Conservation (phyloP, 2,888 invertebrate genomes). For the Synergus japonicus region DNA sequence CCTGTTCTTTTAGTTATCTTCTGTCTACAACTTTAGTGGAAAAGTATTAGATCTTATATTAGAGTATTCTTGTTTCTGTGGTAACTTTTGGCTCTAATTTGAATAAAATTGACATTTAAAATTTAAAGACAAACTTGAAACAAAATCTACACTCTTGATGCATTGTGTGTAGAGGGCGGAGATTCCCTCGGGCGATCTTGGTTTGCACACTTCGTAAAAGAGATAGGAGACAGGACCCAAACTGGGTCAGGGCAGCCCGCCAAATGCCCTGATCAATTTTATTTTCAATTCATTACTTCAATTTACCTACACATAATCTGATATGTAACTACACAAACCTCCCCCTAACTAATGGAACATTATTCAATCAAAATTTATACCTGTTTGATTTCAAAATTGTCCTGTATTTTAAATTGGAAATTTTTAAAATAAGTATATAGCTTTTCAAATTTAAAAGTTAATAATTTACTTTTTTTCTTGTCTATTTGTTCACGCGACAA, state of each 20-base stretch:
- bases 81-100: not conserved
- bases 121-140: constrained; percentile 32
- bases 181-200: constrained; percentile 66
- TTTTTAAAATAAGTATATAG: too few species aligned
- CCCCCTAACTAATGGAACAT: not conserved
- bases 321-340: not conserved
- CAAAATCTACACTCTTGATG: constrained; percentile 37
- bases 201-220: constrained; percentile 60
- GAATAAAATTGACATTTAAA: not conserved
- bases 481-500: too few species aligned
- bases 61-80: not conserved
- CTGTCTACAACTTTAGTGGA: too few species aligned
- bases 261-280: constrained; percentile 72
- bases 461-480: too few species aligned
- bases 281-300: constrained; percentile 71
- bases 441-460: too few species aligned
- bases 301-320: constrained; percentile 43
- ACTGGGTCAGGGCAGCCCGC: constrained; percentile 75
- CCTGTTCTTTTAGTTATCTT: not conserved
- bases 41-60: too few species aligned
- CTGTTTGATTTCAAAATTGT: not conserved
- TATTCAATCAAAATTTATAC: not conserved
- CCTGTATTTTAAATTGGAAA: too few species aligned
- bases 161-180: constrained; percentile 59
- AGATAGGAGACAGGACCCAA: constrained; percentile 66